phyloP scores from a whole-genome alignment of 2,888 invertebrate species.

The Abrostola tripartita region DNA sequence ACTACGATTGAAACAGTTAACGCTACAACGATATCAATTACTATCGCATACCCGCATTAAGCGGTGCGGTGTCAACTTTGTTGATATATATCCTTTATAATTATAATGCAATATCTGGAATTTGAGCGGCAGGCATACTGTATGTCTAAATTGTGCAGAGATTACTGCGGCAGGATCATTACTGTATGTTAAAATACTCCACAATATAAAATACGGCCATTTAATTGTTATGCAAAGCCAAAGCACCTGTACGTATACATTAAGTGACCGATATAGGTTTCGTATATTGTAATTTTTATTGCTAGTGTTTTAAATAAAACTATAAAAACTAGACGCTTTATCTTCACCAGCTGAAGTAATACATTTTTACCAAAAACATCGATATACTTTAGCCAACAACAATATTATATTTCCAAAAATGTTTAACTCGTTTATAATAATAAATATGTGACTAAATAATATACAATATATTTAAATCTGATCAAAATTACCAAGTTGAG shows the following conservation, averaged over 20 bases:
- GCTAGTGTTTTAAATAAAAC: background rate
- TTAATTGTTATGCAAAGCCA: slow-evolving; percentile 16
- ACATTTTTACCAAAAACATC: background rate
- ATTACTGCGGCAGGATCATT: background rate
- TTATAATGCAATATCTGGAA: slow-evolving; percentile 6
- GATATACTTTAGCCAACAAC: slow-evolving; percentile 11
- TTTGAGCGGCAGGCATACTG: background rate
- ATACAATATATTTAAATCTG: slow-evolving; percentile 9
- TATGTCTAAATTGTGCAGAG: background rate
- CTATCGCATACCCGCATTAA: background rate
- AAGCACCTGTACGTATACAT: slow-evolving; percentile 12
- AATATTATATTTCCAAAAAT: slow-evolving; percentile 7
- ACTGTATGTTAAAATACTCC: background rate
- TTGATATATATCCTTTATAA: background rate
- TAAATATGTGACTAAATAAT: slow-evolving; percentile 8
- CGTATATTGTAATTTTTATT: background rate
- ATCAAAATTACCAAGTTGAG: slow-evolving; percentile 20
- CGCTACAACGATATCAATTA: background rate
- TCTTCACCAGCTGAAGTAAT: background rate
- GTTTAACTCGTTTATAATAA: background rate
- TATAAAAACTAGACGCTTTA: background rate
- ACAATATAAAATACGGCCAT: slow-evolving; percentile 11
- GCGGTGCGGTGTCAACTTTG: background rate
- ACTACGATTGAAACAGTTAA: slow-evolving; percentile 1
- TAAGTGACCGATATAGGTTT: background rate